Evolutionary conservation across 2,797 vertebrate species (phyloP).

Genomic region (Sebastes hopkinsi): DNA sequence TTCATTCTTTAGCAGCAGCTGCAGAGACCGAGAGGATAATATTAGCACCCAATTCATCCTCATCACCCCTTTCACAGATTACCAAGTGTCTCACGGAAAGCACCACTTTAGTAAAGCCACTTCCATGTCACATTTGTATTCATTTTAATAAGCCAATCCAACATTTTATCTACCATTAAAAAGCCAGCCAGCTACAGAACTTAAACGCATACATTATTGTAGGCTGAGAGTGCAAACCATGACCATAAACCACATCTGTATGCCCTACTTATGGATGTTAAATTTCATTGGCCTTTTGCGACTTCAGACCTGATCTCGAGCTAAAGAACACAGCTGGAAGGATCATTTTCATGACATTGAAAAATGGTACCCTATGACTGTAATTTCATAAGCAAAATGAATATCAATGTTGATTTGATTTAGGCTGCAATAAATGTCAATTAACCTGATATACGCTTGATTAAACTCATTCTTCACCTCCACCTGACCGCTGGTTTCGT

Average conservation of each 20-base stretch:
- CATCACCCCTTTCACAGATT: conserved; percentile 29
- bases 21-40: conserved; percentile 53
- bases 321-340: background rate
- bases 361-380: conserved; percentile 13
- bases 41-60: conserved; percentile 56
- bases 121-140: conserved; percentile 24
- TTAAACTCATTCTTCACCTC: conserved; percentile 65
- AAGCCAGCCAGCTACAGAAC: background rate
- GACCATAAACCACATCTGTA: background rate
- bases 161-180: background rate
- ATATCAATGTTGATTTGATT: conserved; percentile 64
- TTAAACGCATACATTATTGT: background rate
- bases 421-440: conserved; percentile 56
- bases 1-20: conserved; percentile 48
- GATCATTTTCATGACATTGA: conserved; percentile 13
- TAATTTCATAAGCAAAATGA: conserved; percentile 57
- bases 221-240: background rate
- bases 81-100: conserved; percentile 12
- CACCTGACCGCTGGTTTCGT: conserved; percentile 1
- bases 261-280: background rate
- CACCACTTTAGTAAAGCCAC: conserved; percentile 15
- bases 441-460: conserved; percentile 48
- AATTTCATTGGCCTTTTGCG: background rate
- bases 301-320: background rate
- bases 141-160: conserved; percentile 18